These are phyloP conservation scores for Pluvialis apricaria DNA, from an alignment of 2,113 vertebrate species.

Conservation along the genomic window DNA sequence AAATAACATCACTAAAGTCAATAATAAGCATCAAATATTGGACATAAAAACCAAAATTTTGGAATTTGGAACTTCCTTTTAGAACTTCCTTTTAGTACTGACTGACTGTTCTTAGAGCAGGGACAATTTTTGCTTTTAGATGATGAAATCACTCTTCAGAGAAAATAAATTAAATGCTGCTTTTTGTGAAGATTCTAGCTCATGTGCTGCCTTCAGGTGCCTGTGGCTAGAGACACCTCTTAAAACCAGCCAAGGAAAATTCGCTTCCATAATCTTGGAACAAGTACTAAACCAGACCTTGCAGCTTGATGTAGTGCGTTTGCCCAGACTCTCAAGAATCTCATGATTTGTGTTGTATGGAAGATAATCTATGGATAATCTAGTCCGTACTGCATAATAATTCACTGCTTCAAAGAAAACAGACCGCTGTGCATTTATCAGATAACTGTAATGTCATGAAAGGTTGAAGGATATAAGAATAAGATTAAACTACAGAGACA, in stretches of 20 bases:
- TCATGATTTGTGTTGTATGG: background rate
- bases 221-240: background rate
- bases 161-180: background rate
- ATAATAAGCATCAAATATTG: background rate
- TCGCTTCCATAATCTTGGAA: background rate
- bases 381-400: slow-evolving; percentile 14
- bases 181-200: background rate
- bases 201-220: background rate
- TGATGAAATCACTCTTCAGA: background rate
- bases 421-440: background rate
- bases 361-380: background rate
- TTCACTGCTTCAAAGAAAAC: slow-evolving; percentile 42
- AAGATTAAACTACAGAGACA: background rate
- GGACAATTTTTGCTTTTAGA: background rate
- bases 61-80: background rate
- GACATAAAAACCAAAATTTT: background rate
- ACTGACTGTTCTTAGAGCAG: background rate
- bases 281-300: background rate
- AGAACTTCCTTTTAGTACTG: background rate
- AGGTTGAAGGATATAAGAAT: slow-evolving; percentile 5
- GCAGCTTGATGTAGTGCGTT: background rate
- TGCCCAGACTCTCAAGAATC: background rate
- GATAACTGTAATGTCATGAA: slow-evolving; percentile 1
- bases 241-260: background rate
- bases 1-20: background rate